Evolutionary conservation across 37 sponge, comb jelly and placozoan species (phyloP).

Genomic region (Haliclona indistincta): DNA sequence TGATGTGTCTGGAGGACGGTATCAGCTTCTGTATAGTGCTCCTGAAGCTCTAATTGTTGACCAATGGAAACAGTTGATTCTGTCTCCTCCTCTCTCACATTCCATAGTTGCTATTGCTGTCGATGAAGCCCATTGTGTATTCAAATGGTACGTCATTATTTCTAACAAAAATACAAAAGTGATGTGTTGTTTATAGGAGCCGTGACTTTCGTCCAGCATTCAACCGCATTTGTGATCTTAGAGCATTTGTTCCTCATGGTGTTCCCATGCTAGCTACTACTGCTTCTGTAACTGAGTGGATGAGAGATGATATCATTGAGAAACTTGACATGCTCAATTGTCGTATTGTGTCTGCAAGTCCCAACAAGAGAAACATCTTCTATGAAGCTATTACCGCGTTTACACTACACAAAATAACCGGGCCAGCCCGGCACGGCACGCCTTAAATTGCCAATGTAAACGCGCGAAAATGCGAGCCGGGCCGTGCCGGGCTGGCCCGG

Average conservation of each 20-base stretch:
- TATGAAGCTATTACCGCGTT: constrained; percentile 28
- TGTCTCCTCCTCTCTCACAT: background rate
- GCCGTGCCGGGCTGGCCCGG: no score
- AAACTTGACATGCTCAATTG: constrained; percentile 21
- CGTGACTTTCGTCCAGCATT: constrained; percentile 45
- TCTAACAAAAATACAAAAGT: no score
- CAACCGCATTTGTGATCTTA: constrained; percentile 27
- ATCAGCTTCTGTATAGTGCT: constrained; percentile 17
- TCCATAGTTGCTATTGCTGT: constrained; percentile 11
- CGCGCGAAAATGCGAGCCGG: no score
- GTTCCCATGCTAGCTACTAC: constrained; percentile 32
- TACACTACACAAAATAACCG: no score
- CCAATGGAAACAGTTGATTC: constrained; percentile 11
- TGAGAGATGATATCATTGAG: constrained; percentile 3
- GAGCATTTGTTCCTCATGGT: constrained; percentile 43
- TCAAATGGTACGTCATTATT: constrained; percentile 13
- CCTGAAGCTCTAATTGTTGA: constrained; percentile 20
- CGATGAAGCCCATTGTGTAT: constrained; percentile 31
- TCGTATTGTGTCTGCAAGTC: constrained; percentile 10
- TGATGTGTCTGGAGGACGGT: background rate
- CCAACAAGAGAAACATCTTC: constrained; percentile 42
- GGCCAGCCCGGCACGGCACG: no score
- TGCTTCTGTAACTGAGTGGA: constrained; percentile 19
- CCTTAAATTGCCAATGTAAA: no score
- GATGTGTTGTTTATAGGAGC: no score